A percentile compares a stretch with the other conserved stretches of the same genome.
Conservation (phyloP, 2,888 invertebrate species). For the Leptarthrus brevirostris region DNA sequence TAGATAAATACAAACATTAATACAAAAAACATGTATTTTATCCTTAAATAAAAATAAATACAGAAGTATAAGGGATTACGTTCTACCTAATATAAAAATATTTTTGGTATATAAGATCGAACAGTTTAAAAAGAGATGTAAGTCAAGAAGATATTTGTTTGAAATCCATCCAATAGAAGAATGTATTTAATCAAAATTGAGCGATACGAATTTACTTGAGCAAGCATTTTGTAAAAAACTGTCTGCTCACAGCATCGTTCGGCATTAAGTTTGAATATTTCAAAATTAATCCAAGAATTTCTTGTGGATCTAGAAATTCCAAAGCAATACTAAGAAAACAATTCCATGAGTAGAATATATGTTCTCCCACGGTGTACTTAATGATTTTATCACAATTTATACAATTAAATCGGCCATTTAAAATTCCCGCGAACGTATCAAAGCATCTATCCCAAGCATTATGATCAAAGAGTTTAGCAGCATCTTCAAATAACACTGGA, state of each 20-base stretch:
- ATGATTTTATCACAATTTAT: constrained; percentile 64
- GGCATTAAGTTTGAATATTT: constrained; percentile 66
- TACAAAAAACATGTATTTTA: constrained; percentile 33
- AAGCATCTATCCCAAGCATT: constrained; percentile 64
- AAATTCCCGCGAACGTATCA: constrained; percentile 64
- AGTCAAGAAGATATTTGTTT: no score
- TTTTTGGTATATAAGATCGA: constrained; percentile 27
- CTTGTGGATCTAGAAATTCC: constrained; percentile 62
- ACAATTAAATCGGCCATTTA: constrained; percentile 63
- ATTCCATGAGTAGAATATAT: constrained; percentile 67
- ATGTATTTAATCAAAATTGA: no score
- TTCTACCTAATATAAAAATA: constrained; percentile 38
- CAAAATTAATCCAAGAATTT: constrained; percentile 62
- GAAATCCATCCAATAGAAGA: no score
- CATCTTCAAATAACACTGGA: constrained; percentile 62
- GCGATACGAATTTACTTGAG: constrained; percentile 57
- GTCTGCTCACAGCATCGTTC: constrained; percentile 65
- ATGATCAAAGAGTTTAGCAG: constrained; percentile 60
- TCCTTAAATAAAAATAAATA: constrained; percentile 6
- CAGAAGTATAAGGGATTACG: not conserved
- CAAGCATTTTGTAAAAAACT: constrained; percentile 65
- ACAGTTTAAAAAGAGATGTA: no score
- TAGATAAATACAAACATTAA: not conserved
- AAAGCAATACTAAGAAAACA: constrained; percentile 64
- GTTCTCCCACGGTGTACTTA: constrained; percentile 61